Conservation (phyloP, 2,797 vertebrate species). For the Cyclopterus lumpus region DNA sequence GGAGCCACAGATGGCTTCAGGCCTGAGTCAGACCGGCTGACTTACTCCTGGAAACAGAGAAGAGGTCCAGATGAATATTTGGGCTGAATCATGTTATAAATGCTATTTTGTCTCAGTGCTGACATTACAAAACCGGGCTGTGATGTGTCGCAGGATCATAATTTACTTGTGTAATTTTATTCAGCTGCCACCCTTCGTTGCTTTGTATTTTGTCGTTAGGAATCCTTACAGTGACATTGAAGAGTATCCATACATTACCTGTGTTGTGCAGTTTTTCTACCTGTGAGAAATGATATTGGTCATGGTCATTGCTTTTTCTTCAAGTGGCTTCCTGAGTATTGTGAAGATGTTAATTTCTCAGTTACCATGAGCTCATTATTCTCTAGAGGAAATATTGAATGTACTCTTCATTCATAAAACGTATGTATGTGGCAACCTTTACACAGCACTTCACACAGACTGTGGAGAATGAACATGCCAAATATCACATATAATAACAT, state of each 20-base stretch:
- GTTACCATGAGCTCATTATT: not conserved
- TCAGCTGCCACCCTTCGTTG: not conserved
- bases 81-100: constrained; percentile 11
- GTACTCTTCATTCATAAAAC: not conserved
- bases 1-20: constrained; percentile 35
- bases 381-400: not conserved
- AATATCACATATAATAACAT: not conserved
- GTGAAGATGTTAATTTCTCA: not conserved
- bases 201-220: not conserved
- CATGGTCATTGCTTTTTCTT: not conserved
- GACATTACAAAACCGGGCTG: not conserved
- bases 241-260: not conserved
- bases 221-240: not conserved
- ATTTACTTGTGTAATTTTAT: not conserved
- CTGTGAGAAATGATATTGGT: too few relatives aligned
- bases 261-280: not conserved
- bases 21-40: constrained; percentile 37
- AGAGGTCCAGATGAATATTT: not conserved
- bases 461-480: not conserved
- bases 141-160: constrained; percentile 4
- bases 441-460: not conserved
- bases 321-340: not conserved
- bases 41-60: constrained; percentile 18
- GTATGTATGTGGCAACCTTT: not conserved
- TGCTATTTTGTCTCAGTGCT: not conserved